phyloP scores from a whole-genome alignment of 2,113 vertebrate species.

The Urocynchramus pylzowi region DNA sequence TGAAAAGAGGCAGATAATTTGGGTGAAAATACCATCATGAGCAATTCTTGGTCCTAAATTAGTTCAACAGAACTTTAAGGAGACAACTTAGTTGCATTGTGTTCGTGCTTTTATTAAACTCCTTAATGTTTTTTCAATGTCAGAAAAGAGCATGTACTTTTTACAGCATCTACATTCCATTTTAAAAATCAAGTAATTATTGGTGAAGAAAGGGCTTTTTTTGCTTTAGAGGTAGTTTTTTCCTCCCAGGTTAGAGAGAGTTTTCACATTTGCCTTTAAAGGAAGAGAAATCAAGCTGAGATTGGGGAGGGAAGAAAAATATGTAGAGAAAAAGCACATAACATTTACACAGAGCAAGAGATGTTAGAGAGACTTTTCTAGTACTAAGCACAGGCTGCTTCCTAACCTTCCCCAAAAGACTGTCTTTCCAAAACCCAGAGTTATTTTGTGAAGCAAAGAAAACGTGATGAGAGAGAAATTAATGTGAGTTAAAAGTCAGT shows the following conservation, averaged over 20 bases:
- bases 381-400: not conserved
- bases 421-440: not conserved
- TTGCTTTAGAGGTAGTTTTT: not conserved
- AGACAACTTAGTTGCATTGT: not conserved
- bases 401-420: not conserved
- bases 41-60: not conserved
- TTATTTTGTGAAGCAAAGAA: not conserved
- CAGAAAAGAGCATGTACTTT: not conserved
- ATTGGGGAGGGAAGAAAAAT: not conserved
- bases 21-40: not conserved
- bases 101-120: not conserved
- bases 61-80: not conserved
- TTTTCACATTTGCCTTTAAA: not conserved
- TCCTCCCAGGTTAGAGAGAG: not conserved
- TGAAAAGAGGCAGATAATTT: conserved; percentile 18
- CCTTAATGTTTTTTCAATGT: not conserved
- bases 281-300: not conserved
- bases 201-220: not conserved
- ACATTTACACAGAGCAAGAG: not conserved
- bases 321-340: not conserved
- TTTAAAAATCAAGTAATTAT: not conserved
- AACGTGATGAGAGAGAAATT: not conserved
- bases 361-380: not conserved
- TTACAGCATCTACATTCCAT: not conserved
- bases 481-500: not conserved